phyloP scores from a whole-genome alignment of 2,888 invertebrate species.

The Chymomyza caudatula region DNA sequence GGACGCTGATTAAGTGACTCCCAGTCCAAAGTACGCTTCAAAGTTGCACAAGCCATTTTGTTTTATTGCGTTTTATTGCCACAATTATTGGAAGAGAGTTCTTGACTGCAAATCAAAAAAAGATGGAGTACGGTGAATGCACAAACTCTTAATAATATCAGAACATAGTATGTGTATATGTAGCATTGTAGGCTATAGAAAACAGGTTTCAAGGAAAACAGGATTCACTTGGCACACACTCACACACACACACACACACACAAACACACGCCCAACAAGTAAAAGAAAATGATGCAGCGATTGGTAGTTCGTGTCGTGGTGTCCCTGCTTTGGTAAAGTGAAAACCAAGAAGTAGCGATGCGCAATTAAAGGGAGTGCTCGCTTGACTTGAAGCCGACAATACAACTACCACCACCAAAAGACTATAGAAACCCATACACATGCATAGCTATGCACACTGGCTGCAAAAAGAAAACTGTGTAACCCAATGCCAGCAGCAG shows the following conservation, averaged over 20 bases:
- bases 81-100: constrained; percentile 9
- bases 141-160: constrained; percentile 23
- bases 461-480: constrained; percentile 36
- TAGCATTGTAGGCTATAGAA: constrained; percentile 1
- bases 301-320: constrained; percentile 47
- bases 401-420: constrained; percentile 14
- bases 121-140: constrained; percentile 32
- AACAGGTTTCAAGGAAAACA: constrained; percentile 70
- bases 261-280: constrained; percentile 13
- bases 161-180: neutral
- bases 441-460: constrained; percentile 62
- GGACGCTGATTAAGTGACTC: constrained; percentile 94
- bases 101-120: constrained; percentile 4
- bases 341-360: constrained; percentile 43
- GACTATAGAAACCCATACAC: constrained; percentile 20
- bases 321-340: constrained; percentile 25
- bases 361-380: constrained; percentile 68
- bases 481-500: constrained; percentile 41
- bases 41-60: constrained; percentile 96
- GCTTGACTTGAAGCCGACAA: constrained; percentile 34
- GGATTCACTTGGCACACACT: constrained; percentile 63
- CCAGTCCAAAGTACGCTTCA: constrained; percentile 96
- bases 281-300: constrained; percentile 69
- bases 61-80: constrained; percentile 13
- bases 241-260: constrained; percentile 14